These are phyloP conservation scores for Hippotragus niger DNA, from an alignment of 2,113 vertebrate species.

Conservation along the genomic window DNA sequence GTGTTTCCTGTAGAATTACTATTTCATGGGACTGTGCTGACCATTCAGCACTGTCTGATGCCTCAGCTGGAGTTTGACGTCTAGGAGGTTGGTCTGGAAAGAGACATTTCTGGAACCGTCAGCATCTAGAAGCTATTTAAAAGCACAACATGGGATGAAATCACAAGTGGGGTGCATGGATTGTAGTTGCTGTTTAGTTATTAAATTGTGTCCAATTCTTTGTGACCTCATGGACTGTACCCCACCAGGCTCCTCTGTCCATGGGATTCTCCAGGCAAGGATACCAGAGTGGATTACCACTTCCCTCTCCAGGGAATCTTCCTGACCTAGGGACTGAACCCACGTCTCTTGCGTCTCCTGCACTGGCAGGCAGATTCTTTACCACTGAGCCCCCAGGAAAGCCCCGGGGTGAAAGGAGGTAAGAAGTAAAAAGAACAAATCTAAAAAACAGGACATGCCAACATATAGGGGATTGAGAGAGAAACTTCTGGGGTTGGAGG, in stretches of 20 bases:
- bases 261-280: not conserved
- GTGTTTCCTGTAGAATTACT: not conserved
- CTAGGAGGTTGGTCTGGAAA: not conserved
- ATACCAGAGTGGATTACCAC: not conserved
- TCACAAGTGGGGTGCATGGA: not conserved
- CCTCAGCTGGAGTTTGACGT: not conserved
- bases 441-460: not conserved
- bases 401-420: not conserved
- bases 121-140: not conserved
- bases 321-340: not conserved
- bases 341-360: fast-evolving
- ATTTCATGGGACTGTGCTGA: not conserved
- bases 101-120: not conserved
- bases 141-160: not conserved
- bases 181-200: not conserved
- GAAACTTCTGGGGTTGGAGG: not conserved
- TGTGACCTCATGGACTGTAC: not conserved
- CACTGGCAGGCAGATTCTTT: not conserved
- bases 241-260: not conserved
- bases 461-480: not conserved
- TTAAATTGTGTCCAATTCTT: not conserved
- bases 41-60: not conserved
- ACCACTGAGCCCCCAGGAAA: not conserved
- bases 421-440: not conserved
- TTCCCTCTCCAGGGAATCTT: not conserved